Percentiles rank a stretch among this genome's conserved stretches.
Evolutionary conservation across 2,888 invertebrate species (phyloP).

Genomic region (Lathronympha strigana): DNA sequence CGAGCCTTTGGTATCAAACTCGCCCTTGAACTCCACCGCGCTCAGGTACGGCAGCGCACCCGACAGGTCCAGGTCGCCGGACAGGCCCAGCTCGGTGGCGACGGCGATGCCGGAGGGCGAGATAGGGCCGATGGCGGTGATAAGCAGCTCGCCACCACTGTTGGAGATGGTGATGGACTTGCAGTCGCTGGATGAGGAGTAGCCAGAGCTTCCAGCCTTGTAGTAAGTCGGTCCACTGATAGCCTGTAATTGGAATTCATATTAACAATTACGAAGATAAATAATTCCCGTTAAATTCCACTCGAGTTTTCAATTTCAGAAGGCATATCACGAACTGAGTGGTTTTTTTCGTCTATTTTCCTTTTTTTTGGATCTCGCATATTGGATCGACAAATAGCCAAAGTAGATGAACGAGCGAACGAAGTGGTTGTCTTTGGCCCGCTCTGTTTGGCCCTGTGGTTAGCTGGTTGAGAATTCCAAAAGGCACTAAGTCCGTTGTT

Average conservation of each 20-base stretch:
- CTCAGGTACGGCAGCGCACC: slow-evolving; percentile 59
- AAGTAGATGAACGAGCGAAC: no score
- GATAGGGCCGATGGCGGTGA: slow-evolving; percentile 50
- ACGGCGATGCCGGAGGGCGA: slow-evolving; percentile 56
- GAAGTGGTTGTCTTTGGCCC: no score
- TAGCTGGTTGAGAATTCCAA: no score
- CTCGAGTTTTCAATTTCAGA: not conserved
- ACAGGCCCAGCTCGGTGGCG: slow-evolving; percentile 58
- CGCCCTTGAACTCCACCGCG: slow-evolving; percentile 53
- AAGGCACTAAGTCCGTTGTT: no score
- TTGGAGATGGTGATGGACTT: slow-evolving; percentile 24
- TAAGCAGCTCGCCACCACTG: slow-evolving; percentile 33
- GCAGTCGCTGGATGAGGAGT: not conserved
- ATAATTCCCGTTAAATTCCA: not conserved
- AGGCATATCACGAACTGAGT: not conserved
- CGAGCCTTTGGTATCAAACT: slow-evolving; percentile 18
- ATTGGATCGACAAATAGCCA: no score
- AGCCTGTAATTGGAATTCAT: not conserved
- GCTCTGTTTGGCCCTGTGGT: no score
- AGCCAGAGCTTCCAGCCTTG: not conserved
- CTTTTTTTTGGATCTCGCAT: no score
- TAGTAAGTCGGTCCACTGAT: not conserved
- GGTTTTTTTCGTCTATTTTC: not conserved
- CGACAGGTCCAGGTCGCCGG: slow-evolving; percentile 50
- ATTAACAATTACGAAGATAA: not conserved